phyloP scores from a whole-genome alignment of 2,797 vertebrate species.

The Lepilemur ruficaudatus region DNA sequence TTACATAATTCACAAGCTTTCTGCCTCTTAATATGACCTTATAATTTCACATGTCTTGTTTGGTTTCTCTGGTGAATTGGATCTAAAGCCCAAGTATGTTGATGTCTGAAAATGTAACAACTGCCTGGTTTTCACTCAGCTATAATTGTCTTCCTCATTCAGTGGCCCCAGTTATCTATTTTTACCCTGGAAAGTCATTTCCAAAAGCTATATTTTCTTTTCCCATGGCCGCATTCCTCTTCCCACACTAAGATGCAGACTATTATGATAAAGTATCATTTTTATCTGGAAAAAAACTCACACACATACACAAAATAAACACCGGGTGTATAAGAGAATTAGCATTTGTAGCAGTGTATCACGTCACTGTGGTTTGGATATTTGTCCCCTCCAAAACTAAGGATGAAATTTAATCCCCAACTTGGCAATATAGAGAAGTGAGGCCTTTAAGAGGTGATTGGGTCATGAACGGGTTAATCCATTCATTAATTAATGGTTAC shows the following conservation, averaged over 20 bases:
- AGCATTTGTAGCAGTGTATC: constrained; percentile 61
- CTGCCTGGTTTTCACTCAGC: background rate
- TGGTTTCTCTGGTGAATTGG: background rate
- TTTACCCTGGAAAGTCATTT: background rate
- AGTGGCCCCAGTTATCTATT: background rate
- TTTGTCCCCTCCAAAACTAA: background rate
- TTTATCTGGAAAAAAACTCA: constrained; percentile 30
- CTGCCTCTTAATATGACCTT: background rate
- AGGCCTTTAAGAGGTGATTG: background rate
- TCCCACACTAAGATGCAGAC: background rate
- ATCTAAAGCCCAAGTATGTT: background rate
- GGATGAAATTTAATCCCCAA: background rate
- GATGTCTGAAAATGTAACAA: background rate
- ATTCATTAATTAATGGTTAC: background rate
- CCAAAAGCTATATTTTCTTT: background rate
- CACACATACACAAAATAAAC: background rate
- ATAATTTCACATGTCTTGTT: background rate
- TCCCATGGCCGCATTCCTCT: background rate
- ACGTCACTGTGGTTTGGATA: background rate
- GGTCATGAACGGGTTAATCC: background rate
- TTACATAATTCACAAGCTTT: background rate
- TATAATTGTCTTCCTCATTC: background rate
- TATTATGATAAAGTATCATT: background rate
- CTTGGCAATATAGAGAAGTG: background rate
- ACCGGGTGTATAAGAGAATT: constrained; percentile 51